Base-by-base conservation (phyloP, 2,888 invertebrate genomes). In the Temnothorax unifasciatus region DNA sequence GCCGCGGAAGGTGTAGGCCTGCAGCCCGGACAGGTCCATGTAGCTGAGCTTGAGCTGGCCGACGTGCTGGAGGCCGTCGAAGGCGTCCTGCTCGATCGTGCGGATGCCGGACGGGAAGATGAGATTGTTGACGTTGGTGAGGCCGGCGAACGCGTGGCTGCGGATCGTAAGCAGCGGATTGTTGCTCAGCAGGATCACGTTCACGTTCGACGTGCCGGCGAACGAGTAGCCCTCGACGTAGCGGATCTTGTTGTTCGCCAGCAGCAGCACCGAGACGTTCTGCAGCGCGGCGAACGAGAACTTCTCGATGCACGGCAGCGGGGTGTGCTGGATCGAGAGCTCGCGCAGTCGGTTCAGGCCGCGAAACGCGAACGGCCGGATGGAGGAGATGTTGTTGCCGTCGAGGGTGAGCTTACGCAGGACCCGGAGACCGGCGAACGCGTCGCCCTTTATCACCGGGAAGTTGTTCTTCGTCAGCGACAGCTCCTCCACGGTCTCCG, bases 401-500 rank as follows among this genome's bases (percentile, higher is more conserved):
- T 98, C 98, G 91, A 99, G 96, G 18, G 97, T 97, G 69, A 99
- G 96, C 92, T 98, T 98, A 88, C 97, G 96, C 86, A 99, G 95
- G 86, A 97, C 96, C n/a, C 97, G 96, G 85, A 98, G 95, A n/a
- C 97, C 97, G 50, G 96, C 96, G 94, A 98, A 98, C 6, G 98
- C 97, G 94, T 98, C 98, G 87, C 97, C 97, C 91, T 97, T 97
- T 92, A 98, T 97, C 91, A 97, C 95, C 82, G 97, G 97, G 93
- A 99, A 97, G 94, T 97, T 97, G 95, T 98, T 98, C 93, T 98
- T 97, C 61, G 98, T 97, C 90, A 99, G 95, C 1, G 98, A 97
- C 87, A 98, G 96, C 94, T 98, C 98, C 94, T 97, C 97, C 91
- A 98, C 97, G 81, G 97, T 96, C 38, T 96, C 94, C 34, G 98